phyloP scores from a whole-genome alignment of 2,888 invertebrate genomes.

The Timandra comae region DNA sequence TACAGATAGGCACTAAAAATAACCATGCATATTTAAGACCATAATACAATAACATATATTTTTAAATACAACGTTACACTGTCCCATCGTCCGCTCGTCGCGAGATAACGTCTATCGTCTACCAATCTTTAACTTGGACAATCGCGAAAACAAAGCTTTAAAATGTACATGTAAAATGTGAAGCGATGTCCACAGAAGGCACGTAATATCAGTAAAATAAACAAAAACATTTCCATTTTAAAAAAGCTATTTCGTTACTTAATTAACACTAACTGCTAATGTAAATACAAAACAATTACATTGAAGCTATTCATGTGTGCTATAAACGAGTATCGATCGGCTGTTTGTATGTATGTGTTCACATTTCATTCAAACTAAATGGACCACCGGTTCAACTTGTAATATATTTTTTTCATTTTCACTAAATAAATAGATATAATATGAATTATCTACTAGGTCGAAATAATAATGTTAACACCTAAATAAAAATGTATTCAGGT shows the following conservation, averaged over 20 bases:
- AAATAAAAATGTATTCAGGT: constrained; percentile 42
- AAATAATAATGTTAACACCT: constrained; percentile 35
- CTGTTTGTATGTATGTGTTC: constrained; percentile 4
- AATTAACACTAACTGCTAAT: constrained; percentile 51
- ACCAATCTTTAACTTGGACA: constrained; percentile 26
- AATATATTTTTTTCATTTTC: constrained; percentile 20
- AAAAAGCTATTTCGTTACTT: constrained; percentile 69
- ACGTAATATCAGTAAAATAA: constrained; percentile 59
- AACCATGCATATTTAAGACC: constrained; percentile 75
- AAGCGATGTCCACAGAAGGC: constrained; percentile 59
- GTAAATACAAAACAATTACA: constrained; percentile 39
- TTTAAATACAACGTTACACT: constrained; percentile 64
- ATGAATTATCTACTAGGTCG: constrained; percentile 61
- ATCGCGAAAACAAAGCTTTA: constrained; percentile 39
- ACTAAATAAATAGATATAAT: constrained; percentile 71
- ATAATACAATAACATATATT: constrained; percentile 71
- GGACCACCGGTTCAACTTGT: constrained; percentile 23
- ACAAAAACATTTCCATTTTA: constrained; percentile 38
- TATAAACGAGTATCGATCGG: constrained; percentile 26
- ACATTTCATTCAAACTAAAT: constrained; percentile 20
- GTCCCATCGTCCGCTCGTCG: no score
- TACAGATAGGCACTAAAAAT: constrained; percentile 77
- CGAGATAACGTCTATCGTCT: constrained; percentile 19
- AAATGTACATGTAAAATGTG: constrained; percentile 39
- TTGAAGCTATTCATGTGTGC: constrained; percentile 55